These are phyloP conservation scores for Uria lomvia DNA, from an alignment of 2,113 vertebrate genomes.

Conservation along the genomic window DNA sequence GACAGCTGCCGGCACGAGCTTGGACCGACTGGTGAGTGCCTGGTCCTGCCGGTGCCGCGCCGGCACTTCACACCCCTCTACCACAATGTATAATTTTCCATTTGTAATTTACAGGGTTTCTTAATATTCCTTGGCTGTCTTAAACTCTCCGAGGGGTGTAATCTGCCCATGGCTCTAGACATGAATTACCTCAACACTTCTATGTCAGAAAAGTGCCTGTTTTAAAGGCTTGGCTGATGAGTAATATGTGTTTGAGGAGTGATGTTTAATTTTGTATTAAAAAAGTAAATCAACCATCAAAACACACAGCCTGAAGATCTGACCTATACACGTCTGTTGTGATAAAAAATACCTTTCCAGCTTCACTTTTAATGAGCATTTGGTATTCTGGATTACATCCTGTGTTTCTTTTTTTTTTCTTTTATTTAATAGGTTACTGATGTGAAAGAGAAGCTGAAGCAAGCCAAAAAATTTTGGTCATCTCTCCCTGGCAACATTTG, in stretches of 20 bases:
- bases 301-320: not conserved
- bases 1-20: constrained; percentile 91
- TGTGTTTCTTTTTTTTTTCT: not conserved
- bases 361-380: not conserved
- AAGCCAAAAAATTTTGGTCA: constrained; percentile 97
- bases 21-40: constrained; percentile 89
- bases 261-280: constrained; percentile 48
- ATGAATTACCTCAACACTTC: not conserved
- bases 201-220: constrained; percentile 9
- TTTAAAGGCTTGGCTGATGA: constrained; percentile 26
- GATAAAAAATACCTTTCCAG: constrained; percentile 41
- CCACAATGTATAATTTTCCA: not conserved
- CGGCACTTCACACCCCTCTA: fast-evolving
- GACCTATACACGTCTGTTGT: not conserved
- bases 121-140: constrained; percentile 24
- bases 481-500: constrained; percentile 90
- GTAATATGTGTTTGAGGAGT: not conserved
- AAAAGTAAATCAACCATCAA: constrained; percentile 62
- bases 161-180: not conserved
- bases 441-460: constrained; percentile 94
- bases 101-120: not conserved
- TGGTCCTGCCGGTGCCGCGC: not conserved
- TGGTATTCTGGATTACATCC: constrained; percentile 25
- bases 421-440: constrained; percentile 81
- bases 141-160: not conserved